These are phyloP conservation scores for Maconellicoccus hirsutus DNA, from an alignment of 1,140 invertebrate genomes.

Conservation along the genomic window DNA sequence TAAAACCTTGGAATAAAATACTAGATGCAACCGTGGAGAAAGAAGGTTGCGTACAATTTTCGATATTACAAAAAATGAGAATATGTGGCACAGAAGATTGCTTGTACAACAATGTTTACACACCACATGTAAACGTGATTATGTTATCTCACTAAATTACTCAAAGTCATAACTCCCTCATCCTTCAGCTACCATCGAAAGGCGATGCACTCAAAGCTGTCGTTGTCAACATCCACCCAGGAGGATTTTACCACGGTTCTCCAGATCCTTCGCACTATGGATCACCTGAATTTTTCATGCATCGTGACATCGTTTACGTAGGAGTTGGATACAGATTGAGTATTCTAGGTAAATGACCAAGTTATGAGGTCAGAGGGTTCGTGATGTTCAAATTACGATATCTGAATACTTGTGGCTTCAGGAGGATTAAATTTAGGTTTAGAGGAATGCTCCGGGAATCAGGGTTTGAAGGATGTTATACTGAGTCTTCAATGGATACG, in stretches of 20 bases:
- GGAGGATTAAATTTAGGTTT: background rate
- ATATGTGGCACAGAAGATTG: background rate
- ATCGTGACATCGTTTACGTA: slow-evolving; percentile 16
- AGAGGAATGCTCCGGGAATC: slow-evolving; percentile 60
- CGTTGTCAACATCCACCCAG: slow-evolving; percentile 12
- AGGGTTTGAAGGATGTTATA: slow-evolving; percentile 89
- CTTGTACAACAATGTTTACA: background rate
- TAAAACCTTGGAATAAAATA: background rate
- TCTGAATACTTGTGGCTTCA: background rate
- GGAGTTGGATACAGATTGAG: background rate
- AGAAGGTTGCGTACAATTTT: background rate
- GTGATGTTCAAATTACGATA: no score
- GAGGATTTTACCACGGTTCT: background rate
- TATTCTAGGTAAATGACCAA: background rate
- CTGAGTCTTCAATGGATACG: slow-evolving; percentile 86
- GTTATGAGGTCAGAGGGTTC: no score
- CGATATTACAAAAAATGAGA: background rate
- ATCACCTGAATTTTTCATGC: slow-evolving; percentile 13
- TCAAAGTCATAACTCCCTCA: no score
- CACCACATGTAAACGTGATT: background rate
- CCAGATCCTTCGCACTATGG: background rate
- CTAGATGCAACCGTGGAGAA: background rate
- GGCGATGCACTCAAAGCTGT: background rate
- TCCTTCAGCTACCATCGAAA: no score
- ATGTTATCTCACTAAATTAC: no score